Evolutionary conservation across 2,888 invertebrate genomes (phyloP), one percentile per base, ranked within the genome.

Genomic region (Sabatieria punctata): DNA sequence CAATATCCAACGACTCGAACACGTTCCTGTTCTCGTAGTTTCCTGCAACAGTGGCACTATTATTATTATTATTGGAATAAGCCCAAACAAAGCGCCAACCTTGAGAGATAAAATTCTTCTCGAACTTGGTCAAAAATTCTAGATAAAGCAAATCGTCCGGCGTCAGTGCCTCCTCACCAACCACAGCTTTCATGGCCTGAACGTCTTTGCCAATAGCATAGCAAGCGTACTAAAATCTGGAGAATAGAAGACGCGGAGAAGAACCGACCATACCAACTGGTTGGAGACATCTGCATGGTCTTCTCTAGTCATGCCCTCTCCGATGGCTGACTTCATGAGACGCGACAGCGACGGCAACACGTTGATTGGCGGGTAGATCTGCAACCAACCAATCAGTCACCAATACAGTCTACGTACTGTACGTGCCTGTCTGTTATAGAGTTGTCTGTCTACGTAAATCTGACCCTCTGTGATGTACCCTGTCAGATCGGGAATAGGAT

Each of bases 301-400:
- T 51, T 44, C 57, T 59, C 97, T 78, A 11, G 95, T 97, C 93
- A 95, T 95, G 54, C 85, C 89, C 69, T 97, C 95, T 51, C 97
- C 97, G 68, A 99, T 99, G 71, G 97, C 97, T 59, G 95, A 97
- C 74, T 97, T 99, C 97, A 97, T 99, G 64, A 99, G 76, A 80
- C 97, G 91, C 18, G 93, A 95, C 65, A 97, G 75, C 0, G 97
- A 97, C 8, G 97, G 97, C 67, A 99, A 74, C 67, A 97, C 97
- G 71, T 99, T 99, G 60, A 99, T 85, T 51, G 97, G 97, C 50
- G 97, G 97, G 72, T 97, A 97, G 69, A 97, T 91, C 67, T 71
- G 57, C 13, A 50, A 18, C 8, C 30, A 30, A 15, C 30, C 30
- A 30, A 30, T 30, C 30, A 30, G 30, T 11, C 15, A 30, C 30